A percentile compares a stretch with the other conserved stretches of the same genome.
Evolutionary conservation across 2,888 invertebrate species (phyloP).

Genomic region (Machimus rusticus): DNA sequence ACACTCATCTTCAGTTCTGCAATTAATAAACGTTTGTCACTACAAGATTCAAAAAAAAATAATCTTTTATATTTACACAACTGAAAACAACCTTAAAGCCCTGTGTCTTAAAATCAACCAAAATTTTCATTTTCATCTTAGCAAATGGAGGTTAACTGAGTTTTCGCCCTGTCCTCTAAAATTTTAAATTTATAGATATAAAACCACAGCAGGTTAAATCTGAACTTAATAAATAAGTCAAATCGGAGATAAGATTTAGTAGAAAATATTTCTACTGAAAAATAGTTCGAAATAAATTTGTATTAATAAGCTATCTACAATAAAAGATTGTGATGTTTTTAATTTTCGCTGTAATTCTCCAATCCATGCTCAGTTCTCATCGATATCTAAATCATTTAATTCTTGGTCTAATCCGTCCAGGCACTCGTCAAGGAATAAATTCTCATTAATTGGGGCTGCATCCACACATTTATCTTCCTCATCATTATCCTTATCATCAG

Average conservation of each 20-base stretch:
- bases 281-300: neutral
- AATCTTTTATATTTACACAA: neutral
- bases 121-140: too few species aligned
- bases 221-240: too few species aligned
- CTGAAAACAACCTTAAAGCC: neutral
- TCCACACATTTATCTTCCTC: slow-evolving; percentile 60
- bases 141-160: too few species aligned
- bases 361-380: slow-evolving; percentile 56
- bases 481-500: slow-evolving; percentile 24
- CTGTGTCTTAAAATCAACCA: too few species aligned
- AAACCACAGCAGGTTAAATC: too few species aligned
- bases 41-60: too few species aligned
- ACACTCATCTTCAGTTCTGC: neutral
- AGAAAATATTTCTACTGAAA: neutral
- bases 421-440: slow-evolving; percentile 88
- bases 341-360: neutral
- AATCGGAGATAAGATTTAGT: neutral
- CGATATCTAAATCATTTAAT: slow-evolving; percentile 78
- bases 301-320: neutral
- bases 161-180: too few species aligned
- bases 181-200: too few species aligned
- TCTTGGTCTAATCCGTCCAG: slow-evolving; percentile 82
- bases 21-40: neutral
- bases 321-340: neutral
- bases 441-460: slow-evolving; percentile 87